A percentile compares a stretch with the other conserved stretches of the same genome.
Evolutionary conservation across 2,797 vertebrate species (phyloP).

Genomic region (Protonibea diacanthus): DNA sequence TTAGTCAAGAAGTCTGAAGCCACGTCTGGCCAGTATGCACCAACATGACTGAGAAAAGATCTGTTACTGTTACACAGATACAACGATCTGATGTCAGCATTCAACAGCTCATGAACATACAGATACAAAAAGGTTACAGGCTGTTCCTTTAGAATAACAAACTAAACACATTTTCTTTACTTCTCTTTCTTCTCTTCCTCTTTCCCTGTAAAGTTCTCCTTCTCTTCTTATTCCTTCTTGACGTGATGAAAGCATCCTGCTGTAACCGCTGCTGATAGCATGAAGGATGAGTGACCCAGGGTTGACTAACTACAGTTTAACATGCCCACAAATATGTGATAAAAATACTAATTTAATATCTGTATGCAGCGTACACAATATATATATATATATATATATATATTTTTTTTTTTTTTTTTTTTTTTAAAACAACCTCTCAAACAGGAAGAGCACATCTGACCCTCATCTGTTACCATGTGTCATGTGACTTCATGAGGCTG

Average conservation of each 20-base stretch:
- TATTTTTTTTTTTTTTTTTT: too few relatives aligned
- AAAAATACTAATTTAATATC: not conserved
- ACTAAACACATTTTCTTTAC: not conserved
- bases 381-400: too few relatives aligned
- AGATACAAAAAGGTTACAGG: constrained; percentile 1
- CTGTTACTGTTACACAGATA: not conserved
- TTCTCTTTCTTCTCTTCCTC: not conserved
- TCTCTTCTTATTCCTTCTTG: not conserved
- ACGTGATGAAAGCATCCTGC: not conserved
- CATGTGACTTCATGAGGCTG: too few relatives aligned
- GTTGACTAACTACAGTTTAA: not conserved
- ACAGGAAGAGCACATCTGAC: too few relatives aligned
- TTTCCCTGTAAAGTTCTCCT: not conserved
- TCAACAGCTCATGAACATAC: not conserved
- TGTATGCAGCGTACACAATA: not conserved
- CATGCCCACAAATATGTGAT: not conserved
- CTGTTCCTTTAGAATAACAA: too few relatives aligned
- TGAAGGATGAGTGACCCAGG: not conserved
- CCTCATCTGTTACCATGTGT: too few relatives aligned
- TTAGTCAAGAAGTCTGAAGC: constrained; percentile 25
- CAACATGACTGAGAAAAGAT: too few relatives aligned
- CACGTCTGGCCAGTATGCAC: not conserved
- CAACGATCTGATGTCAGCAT: not conserved
- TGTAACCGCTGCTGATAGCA: not conserved
- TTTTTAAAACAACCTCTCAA: too few relatives aligned